A percentile compares a stretch with the other conserved stretches of the same genome.
Evolutionary conservation across 23 tunicate species (phyloP).

Genomic region (Trididemnum nubilum): DNA sequence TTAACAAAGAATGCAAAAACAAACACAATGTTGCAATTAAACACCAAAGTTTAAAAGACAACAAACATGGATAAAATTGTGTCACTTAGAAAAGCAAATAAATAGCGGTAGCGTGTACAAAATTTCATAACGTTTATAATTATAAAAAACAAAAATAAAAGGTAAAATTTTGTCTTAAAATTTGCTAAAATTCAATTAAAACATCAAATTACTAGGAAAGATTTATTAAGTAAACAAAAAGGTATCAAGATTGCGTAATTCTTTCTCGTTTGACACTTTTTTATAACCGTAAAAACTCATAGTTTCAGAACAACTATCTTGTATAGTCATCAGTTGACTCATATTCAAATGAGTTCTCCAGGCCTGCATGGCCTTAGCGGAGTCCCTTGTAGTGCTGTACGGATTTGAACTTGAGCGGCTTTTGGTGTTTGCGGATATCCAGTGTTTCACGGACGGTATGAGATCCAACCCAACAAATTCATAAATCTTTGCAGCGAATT

Average conservation of each 20-base stretch:
- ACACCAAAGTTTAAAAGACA: no score
- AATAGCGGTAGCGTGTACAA: no score
- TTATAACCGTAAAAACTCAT: slow-evolving; percentile 58
- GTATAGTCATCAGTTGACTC: slow-evolving; percentile 24
- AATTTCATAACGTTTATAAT: no score
- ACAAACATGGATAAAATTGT: no score
- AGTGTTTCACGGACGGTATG: slow-evolving; percentile 22
- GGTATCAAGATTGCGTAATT: slow-evolving; percentile 29
- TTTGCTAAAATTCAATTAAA: no score
- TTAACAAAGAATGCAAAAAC: no score
- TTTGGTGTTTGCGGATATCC: slow-evolving; percentile 65
- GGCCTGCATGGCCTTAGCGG: slow-evolving; percentile 68
- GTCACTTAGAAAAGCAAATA: no score
- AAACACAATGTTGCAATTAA: no score
- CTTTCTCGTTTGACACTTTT: slow-evolving; percentile 25
- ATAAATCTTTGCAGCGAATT: slow-evolving; percentile 54
- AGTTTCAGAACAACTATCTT: slow-evolving; percentile 41
- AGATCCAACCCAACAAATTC: slow-evolving; percentile 57
- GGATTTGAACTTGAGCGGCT: slow-evolving; percentile 37
- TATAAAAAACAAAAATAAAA: no score
- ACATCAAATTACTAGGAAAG: neutral
- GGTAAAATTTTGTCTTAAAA: no score
- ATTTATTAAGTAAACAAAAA: neutral
- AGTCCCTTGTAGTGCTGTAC: slow-evolving; percentile 64
- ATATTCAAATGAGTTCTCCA: slow-evolving; percentile 69